Evolutionary conservation across 2,113 vertebrate genomes (phyloP).

Genomic region (Cyrtonyx montezumae): DNA sequence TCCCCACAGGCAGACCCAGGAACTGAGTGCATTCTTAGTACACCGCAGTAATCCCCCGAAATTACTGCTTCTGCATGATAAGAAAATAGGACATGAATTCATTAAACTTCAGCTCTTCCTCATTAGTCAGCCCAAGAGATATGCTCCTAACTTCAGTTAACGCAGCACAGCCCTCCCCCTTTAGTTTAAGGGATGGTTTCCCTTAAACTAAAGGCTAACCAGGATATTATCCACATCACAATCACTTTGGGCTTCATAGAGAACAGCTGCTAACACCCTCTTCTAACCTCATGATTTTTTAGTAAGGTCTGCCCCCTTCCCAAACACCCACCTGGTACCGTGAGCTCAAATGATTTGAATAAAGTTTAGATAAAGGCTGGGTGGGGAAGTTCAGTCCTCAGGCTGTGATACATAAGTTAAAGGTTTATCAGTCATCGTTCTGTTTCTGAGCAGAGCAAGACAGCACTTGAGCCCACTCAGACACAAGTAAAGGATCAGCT

Average conservation of each 20-base stretch:
- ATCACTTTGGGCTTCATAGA: not conserved
- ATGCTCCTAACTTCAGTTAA: not conserved
- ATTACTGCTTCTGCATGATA: constrained; percentile 9
- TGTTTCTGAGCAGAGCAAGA: not conserved
- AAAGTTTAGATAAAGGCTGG: not conserved
- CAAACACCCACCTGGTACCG: not conserved
- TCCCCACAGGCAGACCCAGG: not conserved
- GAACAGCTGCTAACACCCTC: not conserved
- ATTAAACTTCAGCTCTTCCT: constrained; percentile 24
- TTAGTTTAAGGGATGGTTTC: not conserved
- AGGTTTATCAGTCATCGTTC: not conserved
- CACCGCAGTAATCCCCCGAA: constrained; percentile 9
- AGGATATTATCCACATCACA: not conserved
- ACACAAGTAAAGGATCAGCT: not conserved
- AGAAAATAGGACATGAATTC: constrained; percentile 35
- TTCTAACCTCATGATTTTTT: not conserved
- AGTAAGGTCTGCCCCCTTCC: not conserved
- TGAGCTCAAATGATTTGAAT: not conserved
- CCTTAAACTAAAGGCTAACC: not conserved
- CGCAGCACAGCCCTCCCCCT: accelerated
- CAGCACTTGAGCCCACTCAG: not conserved
- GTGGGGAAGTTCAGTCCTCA: not conserved
- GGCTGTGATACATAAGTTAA: not conserved
- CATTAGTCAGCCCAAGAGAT: not conserved
- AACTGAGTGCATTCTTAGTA: accelerated